Evolutionary conservation across 2,888 invertebrate genomes (phyloP).

Genomic region (Dioctria rufipes): DNA sequence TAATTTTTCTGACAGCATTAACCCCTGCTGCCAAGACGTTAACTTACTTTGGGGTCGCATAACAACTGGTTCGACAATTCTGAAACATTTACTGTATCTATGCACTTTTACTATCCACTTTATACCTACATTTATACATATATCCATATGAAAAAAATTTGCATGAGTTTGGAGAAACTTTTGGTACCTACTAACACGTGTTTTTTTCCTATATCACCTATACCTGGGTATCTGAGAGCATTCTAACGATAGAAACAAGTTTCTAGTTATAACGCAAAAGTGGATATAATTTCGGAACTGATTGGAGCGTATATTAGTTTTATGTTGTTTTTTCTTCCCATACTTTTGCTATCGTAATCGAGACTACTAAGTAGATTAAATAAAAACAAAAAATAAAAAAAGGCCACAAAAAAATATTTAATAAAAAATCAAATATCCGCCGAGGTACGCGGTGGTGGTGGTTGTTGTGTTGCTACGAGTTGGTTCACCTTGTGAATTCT

Average conservation of each 20-base stretch:
- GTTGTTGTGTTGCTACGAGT: not conserved
- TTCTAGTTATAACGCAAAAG: not conserved
- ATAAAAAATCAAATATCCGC: not conserved
- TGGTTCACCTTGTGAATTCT: slow-evolving; percentile 4
- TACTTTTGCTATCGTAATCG: not conserved
- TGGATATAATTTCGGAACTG: too few species aligned
- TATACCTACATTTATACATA: too few species aligned
- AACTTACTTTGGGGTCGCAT: not conserved
- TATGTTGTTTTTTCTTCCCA: too few species aligned
- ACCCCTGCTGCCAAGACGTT: not conserved
- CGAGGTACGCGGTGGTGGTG: too few species aligned
- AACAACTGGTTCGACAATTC: not conserved
- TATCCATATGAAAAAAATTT: not conserved
- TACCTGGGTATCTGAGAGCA: not conserved
- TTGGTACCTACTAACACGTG: not conserved
- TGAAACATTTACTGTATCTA: not conserved
- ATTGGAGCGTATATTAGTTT: too few species aligned
- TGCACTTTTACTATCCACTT: not conserved
- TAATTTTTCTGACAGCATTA: not conserved
- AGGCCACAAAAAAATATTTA: not conserved
- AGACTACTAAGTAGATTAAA: not conserved
- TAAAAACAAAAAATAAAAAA: too few species aligned
- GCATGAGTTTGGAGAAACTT: not conserved
- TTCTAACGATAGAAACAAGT: not conserved
- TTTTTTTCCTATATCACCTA: not conserved